phyloP scores from a whole-genome alignment of 35 echinoderm and acorn worm genomes.

The Acanthaster planci region DNA sequence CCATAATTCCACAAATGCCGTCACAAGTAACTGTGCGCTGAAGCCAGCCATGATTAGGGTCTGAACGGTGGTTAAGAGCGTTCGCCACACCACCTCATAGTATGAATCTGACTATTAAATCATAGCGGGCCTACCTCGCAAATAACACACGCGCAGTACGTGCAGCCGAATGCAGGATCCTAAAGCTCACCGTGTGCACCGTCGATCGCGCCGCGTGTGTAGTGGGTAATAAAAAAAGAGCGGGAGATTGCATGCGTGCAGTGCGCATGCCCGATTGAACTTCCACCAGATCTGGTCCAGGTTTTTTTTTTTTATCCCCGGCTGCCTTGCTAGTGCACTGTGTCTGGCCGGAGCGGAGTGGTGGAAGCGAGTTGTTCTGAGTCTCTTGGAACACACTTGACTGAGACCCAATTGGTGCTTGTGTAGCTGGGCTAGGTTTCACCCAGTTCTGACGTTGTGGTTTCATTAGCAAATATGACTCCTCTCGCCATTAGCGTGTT shows the following conservation, averaged over 20 bases:
- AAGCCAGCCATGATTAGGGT: background rate
- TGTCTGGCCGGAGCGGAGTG: too few species aligned
- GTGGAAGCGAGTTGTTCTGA: too few species aligned
- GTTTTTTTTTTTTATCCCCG: too few species aligned
- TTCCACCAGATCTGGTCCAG: too few species aligned
- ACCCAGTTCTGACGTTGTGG: constrained; percentile 1
- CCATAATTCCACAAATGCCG: constrained; percentile 21
- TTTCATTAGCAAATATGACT: constrained; percentile 30
- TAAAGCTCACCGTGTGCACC: background rate
- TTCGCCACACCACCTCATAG: background rate
- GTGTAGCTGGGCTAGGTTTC: background rate
- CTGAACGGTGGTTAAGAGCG: background rate
- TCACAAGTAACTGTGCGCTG: background rate
- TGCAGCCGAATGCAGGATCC: background rate
- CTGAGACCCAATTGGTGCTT: background rate
- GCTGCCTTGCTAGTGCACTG: too few species aligned
- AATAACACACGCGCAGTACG: background rate
- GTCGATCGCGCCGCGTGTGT: background rate
- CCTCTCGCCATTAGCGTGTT: constrained; percentile 32
- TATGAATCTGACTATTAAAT: background rate
- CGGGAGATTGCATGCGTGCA: background rate
- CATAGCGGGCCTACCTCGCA: background rate
- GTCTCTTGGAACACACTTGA: background rate
- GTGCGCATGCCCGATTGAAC: constrained; percentile 5
- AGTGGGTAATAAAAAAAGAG: constrained; percentile 9